These are phyloP conservation scores for Papilio helenus DNA, from an alignment of 1,140 invertebrate species.

Conservation along the genomic window DNA sequence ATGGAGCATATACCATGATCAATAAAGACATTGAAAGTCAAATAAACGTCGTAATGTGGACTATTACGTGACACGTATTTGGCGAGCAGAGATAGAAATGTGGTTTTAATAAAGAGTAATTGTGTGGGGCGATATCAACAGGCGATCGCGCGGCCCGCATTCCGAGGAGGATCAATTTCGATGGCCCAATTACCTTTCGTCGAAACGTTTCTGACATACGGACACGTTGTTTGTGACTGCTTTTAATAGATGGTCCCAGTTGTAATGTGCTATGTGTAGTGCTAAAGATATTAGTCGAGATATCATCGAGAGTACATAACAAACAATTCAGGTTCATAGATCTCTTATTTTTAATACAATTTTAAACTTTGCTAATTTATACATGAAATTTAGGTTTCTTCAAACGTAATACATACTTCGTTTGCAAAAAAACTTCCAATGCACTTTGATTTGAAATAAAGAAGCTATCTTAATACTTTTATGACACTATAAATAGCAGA, in stretches of 20 bases:
- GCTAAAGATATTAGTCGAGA: too few relatives aligned
- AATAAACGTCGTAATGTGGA: not conserved
- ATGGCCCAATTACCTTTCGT: slow-evolving; percentile 66
- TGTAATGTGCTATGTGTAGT: too few relatives aligned
- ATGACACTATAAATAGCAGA: not conserved
- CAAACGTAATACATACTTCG: too few relatives aligned
- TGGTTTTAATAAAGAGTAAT: slow-evolving; percentile 62
- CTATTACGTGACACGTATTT: slow-evolving; percentile 22
- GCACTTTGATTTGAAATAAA: too few relatives aligned
- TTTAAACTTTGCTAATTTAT: too few relatives aligned
- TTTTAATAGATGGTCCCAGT: not conserved
- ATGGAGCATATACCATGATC: not conserved
- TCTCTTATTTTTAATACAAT: too few relatives aligned
- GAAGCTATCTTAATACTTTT: too few relatives aligned
- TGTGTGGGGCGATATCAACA: slow-evolving; percentile 63
- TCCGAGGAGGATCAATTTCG: slow-evolving; percentile 61
- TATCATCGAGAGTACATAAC: too few relatives aligned
- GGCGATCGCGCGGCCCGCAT: slow-evolving; percentile 62
- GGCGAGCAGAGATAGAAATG: slow-evolving; percentile 43
- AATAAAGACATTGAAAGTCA: slow-evolving; percentile 28
- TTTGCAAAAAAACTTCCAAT: too few relatives aligned
- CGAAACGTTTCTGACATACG: slow-evolving; percentile 51
- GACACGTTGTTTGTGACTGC: not conserved
- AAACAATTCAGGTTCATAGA: too few relatives aligned
- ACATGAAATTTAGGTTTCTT: too few relatives aligned